Conservation (phyloP, 2,888 invertebrate species). For the Magallana nippona region DNA sequence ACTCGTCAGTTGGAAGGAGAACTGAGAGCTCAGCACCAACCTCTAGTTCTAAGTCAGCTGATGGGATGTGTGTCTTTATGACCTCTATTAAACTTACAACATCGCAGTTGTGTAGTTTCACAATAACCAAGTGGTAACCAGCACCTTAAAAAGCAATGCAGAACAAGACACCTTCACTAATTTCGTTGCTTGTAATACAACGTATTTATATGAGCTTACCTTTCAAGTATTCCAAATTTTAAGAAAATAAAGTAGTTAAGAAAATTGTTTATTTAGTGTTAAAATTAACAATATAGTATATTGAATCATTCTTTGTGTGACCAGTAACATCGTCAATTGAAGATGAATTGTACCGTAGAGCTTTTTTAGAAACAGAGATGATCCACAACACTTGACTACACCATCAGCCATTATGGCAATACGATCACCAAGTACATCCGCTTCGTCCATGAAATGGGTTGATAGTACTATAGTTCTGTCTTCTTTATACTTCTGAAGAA, state of each 20-base stretch:
- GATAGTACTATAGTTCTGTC: conserved; percentile 89
- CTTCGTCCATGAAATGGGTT: conserved; percentile 92
- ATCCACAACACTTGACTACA: conserved; percentile 88
- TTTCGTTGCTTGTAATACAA: too few species aligned
- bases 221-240: too few species aligned
- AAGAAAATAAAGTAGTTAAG: too few species aligned
- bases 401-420: conserved; percentile 93
- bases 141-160: conserved; percentile 82
- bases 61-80: conserved; percentile 85
- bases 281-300: too few species aligned
- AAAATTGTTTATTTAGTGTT: too few species aligned
- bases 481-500: conserved; percentile 84
- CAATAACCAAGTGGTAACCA: conserved; percentile 89
- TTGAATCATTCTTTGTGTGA: too few species aligned
- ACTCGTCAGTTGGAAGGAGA: conserved; percentile 73
- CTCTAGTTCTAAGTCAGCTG: conserved; percentile 82
- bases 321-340: too few species aligned
- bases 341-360: conserved; percentile 84
- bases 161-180: not conserved
- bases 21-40: conserved; percentile 77
- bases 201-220: too few species aligned
- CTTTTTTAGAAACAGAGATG: conserved; percentile 87
- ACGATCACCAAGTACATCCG: conserved; percentile 91
- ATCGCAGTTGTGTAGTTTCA: conserved; percentile 82
- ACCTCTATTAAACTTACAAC: conserved; percentile 82